A percentile compares a stretch with the other conserved stretches of the same genome.
phyloP scores from a whole-genome alignment of 2,797 vertebrate species.

The Pseudochaenichthys georgianus region DNA sequence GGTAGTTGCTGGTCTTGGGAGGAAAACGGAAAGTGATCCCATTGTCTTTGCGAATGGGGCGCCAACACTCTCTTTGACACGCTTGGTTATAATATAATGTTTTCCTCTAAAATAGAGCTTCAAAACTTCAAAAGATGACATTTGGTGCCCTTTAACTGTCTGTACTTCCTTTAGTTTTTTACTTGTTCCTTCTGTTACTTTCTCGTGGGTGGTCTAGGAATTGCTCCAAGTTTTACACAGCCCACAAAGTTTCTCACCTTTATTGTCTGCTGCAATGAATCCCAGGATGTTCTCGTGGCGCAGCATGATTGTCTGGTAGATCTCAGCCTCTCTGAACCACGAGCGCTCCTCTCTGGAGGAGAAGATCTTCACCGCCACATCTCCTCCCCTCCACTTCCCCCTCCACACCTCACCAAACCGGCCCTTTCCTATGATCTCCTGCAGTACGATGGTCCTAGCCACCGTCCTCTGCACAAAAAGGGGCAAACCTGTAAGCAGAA shows the following conservation, averaged over 20 bases:
- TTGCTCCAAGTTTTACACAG: not conserved
- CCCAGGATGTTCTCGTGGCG: slow-evolving; percentile 98
- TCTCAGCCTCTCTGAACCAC: slow-evolving; percentile 98
- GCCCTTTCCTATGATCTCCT: slow-evolving; percentile 98
- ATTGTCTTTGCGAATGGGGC: no score
- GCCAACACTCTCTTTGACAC: no score
- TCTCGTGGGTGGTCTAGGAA: not conserved
- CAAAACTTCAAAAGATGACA: not conserved
- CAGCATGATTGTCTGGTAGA: slow-evolving; percentile 98
- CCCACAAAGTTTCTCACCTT: slow-evolving; percentile 83
- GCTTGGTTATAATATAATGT: no score
- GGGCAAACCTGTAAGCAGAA: slow-evolving; percentile 88
- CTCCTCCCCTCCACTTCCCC: slow-evolving; percentile 95
- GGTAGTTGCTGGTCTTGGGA: no score
- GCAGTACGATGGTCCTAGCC: slow-evolving; percentile 96
- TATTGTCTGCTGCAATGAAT: slow-evolving; percentile 98
- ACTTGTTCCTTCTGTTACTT: not conserved
- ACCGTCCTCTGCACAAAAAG: slow-evolving; percentile 97
- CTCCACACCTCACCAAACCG: slow-evolving; percentile 99
- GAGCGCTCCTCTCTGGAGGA: slow-evolving; percentile 98
- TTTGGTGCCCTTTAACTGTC: not conserved
- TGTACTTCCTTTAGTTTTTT: not conserved
- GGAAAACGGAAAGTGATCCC: no score
- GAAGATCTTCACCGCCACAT: slow-evolving; percentile 98
- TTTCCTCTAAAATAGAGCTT: not conserved